These are phyloP conservation scores for Prenolepis imparis DNA, from an alignment of 2,888 invertebrate genomes.

Conservation along the genomic window DNA sequence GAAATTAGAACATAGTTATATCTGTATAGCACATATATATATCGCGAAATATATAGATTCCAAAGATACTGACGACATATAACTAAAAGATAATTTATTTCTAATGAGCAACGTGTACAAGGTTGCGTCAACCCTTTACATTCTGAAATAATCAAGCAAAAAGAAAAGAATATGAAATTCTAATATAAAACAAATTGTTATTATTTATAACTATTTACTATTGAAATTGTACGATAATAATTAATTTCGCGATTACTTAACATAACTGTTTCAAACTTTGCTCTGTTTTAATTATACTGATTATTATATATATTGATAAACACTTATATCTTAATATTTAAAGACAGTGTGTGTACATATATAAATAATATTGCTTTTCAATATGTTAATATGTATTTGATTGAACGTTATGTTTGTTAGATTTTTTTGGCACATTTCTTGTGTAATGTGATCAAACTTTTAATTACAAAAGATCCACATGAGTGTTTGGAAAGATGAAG, in stretches of 20 bases:
- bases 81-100: conserved; percentile 7
- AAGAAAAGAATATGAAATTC: background rate
- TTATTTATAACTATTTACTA: conserved; percentile 6
- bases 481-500: background rate
- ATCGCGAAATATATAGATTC: background rate
- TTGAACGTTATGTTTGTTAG: background rate
- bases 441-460: background rate
- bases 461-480: background rate
- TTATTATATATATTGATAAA: background rate
- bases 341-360: background rate
- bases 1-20: background rate
- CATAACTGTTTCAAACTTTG: background rate
- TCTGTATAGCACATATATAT: background rate
- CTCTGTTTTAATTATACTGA: background rate
- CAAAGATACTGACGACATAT: background rate
- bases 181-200: background rate
- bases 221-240: background rate
- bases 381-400: background rate
- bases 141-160: background rate
- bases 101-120: background rate
- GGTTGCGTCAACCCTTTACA: background rate
- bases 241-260: background rate
- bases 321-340: background rate
- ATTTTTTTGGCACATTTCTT: background rate
- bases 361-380: background rate